Conservation (phyloP, 1,140 invertebrate species). For the Colletes latitarsis region DNA sequence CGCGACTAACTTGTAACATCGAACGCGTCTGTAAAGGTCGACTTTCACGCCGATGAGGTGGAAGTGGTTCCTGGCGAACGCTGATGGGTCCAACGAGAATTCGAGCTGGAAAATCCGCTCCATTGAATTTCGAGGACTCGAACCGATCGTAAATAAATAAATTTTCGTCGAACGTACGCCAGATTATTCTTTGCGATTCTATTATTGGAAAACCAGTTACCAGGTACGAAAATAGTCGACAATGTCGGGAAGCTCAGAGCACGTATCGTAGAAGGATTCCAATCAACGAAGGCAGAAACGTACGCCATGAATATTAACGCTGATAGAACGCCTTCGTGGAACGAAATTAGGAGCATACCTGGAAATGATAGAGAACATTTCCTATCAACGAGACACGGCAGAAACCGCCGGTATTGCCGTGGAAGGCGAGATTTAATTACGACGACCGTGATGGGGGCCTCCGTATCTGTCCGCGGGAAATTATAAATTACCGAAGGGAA, state of each 20-base stretch:
- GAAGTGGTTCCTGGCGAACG: not conserved
- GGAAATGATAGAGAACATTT: constrained; percentile 24
- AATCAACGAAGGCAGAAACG: not conserved
- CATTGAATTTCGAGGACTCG: too few species aligned
- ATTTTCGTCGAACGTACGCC: too few species aligned
- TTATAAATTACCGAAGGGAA: constrained; percentile 46
- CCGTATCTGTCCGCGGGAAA: constrained; percentile 36
- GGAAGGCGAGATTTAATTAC: constrained; percentile 53
- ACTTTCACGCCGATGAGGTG: constrained; percentile 4
- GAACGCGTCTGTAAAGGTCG: not conserved
- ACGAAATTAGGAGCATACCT: constrained; percentile 36
- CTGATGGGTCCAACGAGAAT: not conserved
- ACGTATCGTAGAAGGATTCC: not conserved
- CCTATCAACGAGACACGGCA: constrained; percentile 11
- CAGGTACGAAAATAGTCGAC: not conserved
- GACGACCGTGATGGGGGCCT: constrained; percentile 5
- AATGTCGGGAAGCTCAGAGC: not conserved
- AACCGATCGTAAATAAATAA: too few species aligned
- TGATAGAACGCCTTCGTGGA: not conserved
- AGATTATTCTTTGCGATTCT: too few species aligned
- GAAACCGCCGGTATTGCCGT: constrained; percentile 18
- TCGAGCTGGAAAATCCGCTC: not conserved
- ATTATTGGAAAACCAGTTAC: too few species aligned
- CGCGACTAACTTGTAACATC: not conserved
- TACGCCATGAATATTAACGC: not conserved